A percentile compares a stretch with the other conserved stretches of the same genome.
Conservation (phyloP, 2,888 invertebrate genomes). For the Gymnocheta viridis region DNA sequence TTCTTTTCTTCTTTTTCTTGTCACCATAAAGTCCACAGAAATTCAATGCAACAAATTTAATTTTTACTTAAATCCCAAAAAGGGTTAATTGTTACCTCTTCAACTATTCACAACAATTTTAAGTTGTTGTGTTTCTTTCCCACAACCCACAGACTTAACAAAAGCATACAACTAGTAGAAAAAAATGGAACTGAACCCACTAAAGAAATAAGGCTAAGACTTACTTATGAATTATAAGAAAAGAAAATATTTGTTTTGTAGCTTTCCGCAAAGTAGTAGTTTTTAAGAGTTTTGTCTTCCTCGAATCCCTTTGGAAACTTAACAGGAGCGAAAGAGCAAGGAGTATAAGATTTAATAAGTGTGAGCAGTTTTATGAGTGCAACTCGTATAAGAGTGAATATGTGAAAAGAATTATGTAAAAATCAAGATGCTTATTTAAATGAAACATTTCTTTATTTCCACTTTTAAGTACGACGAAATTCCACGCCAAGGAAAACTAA, state of each 20-base stretch:
- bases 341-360: not conserved
- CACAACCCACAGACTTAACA: conserved; percentile 8
- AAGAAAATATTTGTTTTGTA: conserved; percentile 62
- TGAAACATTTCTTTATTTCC: conserved; percentile 55
- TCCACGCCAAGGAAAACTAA: not conserved
- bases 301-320: not conserved
- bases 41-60: not conserved
- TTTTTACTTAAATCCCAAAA: not conserved
- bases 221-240: conserved; percentile 68
- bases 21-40: not conserved
- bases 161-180: conserved; percentile 14
- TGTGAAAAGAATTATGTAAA: conserved; percentile 48
- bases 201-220: conserved; percentile 55
- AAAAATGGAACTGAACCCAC: not conserved
- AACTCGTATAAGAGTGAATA: conserved; percentile 19
- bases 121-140: conserved; percentile 15
- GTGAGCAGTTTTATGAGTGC: not conserved
- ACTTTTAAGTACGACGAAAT: conserved; percentile 47
- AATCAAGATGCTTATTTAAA: conserved; percentile 63
- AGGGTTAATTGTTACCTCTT: conserved; percentile 28
- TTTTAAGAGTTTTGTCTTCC: conserved; percentile 17
- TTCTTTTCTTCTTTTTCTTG: not conserved
- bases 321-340: conserved; percentile 13
- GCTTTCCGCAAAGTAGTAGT: conserved; percentile 36
- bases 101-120: conserved; percentile 59